Base-by-base conservation (phyloP, 2,113 vertebrate species). In the Seriola aureovittata region DNA sequence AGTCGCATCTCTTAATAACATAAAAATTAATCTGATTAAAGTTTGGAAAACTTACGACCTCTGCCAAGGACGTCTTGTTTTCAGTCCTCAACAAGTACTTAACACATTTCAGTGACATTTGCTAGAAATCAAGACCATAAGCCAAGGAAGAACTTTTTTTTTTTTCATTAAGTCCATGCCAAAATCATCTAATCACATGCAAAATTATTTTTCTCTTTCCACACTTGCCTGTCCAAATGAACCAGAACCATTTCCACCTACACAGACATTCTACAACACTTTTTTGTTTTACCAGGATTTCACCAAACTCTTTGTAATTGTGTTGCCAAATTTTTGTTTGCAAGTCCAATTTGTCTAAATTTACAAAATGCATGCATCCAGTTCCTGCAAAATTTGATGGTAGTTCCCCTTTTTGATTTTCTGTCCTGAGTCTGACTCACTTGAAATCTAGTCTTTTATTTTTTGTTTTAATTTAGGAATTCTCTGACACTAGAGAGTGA, bases 1-100 rank as follows among this genome's bases (percentile, higher is more conserved):
- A 55, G 52, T 55, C 44, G n/a, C 42, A 63, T 57, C 38, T 78
- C 65, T 67, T 65, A 81, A 81, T 40, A 71, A 25, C 4, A 4
- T 25, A 17, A 50, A n/a, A 77, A 40, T 58, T 8, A 23, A 16
- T 32, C 19, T 19, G 36, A 78, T 59, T n/a, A 50, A 4, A 14
- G 19, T 44, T 54, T 54, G 21, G 0, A 75, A 42, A 42, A 32
- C 50, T 21, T 70, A 11, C 21, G 21, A 44, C 63, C 62, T 69
- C 63, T 36, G 13, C 42, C 7, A 25, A 44, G n/a, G 54, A 29
- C 32, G 16, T n/a, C n/a, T 17, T 69, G 19, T 65, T 65, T 42
- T 42, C 38, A 52, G 38, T 62, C 12, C 23, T 66, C 25, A 57
- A 21, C 48, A 58, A 50, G 66, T 48, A 25, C 42, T 4, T 8